A percentile compares a stretch with the other conserved stretches of the same genome.
Evolutionary conservation across 2,888 invertebrate species (phyloP).

Genomic region (Euproctis similis): DNA sequence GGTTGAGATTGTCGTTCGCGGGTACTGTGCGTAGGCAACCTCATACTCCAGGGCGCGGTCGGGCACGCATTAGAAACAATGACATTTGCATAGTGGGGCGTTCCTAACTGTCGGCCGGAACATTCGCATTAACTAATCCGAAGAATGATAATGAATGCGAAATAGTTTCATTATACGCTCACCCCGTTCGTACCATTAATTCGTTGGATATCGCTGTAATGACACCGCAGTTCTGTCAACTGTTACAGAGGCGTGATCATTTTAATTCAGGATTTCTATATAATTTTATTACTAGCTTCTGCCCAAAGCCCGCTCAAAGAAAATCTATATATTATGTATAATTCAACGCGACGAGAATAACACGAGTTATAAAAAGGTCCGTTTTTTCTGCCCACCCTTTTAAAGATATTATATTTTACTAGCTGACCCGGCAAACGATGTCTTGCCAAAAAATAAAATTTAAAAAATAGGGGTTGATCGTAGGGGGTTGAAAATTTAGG

Average conservation of each 20-base stretch:
- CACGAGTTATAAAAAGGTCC: too few species aligned
- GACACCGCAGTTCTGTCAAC: conserved; percentile 5
- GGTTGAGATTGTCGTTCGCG: conserved; percentile 45
- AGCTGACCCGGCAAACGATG: too few species aligned
- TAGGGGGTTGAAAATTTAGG: too few species aligned
- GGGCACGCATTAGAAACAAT: conserved; percentile 67
- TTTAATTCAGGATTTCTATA: too few species aligned
- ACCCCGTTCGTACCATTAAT: conserved; percentile 33
- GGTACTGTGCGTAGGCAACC: conserved; percentile 50
- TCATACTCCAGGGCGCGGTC: conserved; percentile 49
- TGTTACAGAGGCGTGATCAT: conserved; percentile 5
- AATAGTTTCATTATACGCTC: conserved; percentile 49
- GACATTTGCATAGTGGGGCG: conserved; percentile 70
- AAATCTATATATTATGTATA: too few species aligned
- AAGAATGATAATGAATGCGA: conserved; percentile 50
- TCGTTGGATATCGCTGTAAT: conserved; percentile 18
- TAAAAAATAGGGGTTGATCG: too few species aligned
- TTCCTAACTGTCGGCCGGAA: conserved; percentile 66
- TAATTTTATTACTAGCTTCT: too few species aligned
- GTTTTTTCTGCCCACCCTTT: too few species aligned
- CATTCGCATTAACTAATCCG: conserved; percentile 68
- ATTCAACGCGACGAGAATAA: too few species aligned
- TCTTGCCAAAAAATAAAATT: too few species aligned
- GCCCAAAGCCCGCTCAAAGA: too few species aligned
- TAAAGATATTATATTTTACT: too few species aligned